A percentile compares a stretch with the other conserved stretches of the same genome.
Conservation (phyloP, 2,888 invertebrate genomes). For the Cephonodes hylas region DNA sequence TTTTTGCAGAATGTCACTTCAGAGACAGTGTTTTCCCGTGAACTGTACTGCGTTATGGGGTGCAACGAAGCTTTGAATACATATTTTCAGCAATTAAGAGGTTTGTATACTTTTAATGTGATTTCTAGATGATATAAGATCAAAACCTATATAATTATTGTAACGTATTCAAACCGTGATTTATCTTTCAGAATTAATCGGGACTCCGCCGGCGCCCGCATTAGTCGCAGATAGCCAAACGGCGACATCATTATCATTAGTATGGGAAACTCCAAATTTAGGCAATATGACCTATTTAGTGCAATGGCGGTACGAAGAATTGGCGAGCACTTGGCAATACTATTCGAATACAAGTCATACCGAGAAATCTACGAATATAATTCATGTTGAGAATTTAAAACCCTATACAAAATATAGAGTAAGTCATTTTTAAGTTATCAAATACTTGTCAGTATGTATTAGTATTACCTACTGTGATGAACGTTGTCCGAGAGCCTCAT, state of each 20-base stretch:
- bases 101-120: constrained; percentile 52
- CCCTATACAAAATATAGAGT: constrained; percentile 96
- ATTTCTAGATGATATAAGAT: neutral
- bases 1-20: constrained; percentile 85
- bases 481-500: too few relatives aligned
- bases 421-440: constrained; percentile 40
- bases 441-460: too few relatives aligned
- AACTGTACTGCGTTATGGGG: constrained; percentile 89
- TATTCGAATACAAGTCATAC: constrained; percentile 88
- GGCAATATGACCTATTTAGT: constrained; percentile 83
- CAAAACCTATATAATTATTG: too few relatives aligned
- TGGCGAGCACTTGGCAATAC: constrained; percentile 90
- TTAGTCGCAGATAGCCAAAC: constrained; percentile 89
- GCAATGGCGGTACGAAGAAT: constrained; percentile 88
- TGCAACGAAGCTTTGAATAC: constrained; percentile 90
- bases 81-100: constrained; percentile 87
- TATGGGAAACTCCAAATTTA: constrained; percentile 85
- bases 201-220: constrained; percentile 87
- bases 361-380: constrained; percentile 77
- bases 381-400: constrained; percentile 88
- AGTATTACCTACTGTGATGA: too few relatives aligned
- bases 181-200: constrained; percentile 79
- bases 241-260: constrained; percentile 88
- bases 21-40: constrained; percentile 84
- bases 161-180: neutral